Base-by-base conservation (phyloP, 2,113 vertebrate species). In the Gopherus evgoodei region DNA sequence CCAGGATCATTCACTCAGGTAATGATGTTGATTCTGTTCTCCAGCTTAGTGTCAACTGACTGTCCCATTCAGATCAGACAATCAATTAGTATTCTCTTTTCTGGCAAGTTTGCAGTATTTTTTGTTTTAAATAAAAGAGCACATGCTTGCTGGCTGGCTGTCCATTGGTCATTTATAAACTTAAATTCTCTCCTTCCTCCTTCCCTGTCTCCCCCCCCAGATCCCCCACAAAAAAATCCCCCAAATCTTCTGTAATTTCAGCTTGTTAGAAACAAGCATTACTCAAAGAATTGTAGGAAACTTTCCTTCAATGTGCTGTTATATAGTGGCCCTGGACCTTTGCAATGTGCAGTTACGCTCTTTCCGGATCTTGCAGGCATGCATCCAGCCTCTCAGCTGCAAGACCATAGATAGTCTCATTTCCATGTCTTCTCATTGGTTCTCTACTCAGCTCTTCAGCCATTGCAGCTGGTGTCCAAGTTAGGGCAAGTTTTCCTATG, bases 1-100 rank as follows among this genome's bases (percentile, higher is more conserved):
- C 98, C 96, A 99, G 99, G 97, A 99, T 97, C 99, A 99, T 95
- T 99, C 99, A 90, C 99, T 99, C 98, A 99, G 99, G 99, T 99
- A 86, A 84, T 42, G 59, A 88, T 91, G 85, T 42, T 0, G 16
- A 59, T 6, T 50, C 35, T 31, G 76, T 56, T 57, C 38, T 12
- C 14, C 11, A 29, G n/a, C 42, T 5, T 62, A 62, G 27, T 62
- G 31, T 8, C 49, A 22, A 22, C 65, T 80, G 9, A 44, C 87
- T 24, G 50, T 75, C 11, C 44, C 0, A 24, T 88, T 81, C 80
- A 91, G 5, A 85, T 84, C 42, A 86, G 75, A 90, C 83, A 42
- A 31, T 5, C 62, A 57, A 81, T 81, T 72, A 54, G 11, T 81
- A 22, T 88, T 69, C 69, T 9, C 54, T 93, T 14, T 93, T 81